These are phyloP conservation scores for Cheilinus undulatus DNA, from an alignment of 2,113 vertebrate species.

Conservation along the genomic window DNA sequence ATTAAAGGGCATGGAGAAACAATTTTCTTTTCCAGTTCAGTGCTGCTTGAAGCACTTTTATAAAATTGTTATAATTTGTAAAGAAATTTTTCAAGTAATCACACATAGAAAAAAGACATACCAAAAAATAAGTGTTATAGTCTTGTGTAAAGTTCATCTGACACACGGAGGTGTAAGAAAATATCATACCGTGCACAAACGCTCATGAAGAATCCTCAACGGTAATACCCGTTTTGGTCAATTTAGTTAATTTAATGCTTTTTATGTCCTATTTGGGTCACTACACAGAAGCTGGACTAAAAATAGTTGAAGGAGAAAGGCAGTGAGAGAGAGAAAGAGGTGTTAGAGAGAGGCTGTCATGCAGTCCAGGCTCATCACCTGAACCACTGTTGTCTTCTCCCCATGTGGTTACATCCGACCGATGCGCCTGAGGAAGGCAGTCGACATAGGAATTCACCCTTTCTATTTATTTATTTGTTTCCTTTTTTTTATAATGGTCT, in stretches of 20 bases:
- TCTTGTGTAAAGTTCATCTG: background rate
- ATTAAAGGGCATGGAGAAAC: too few relatives aligned
- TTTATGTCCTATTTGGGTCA: constrained; percentile 66
- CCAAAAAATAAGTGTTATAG: too few relatives aligned
- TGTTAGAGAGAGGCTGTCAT: constrained; percentile 19
- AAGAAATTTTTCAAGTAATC: too few relatives aligned
- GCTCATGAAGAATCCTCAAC: constrained; percentile 22
- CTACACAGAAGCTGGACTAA: constrained; percentile 43
- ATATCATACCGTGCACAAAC: background rate
- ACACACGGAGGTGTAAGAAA: background rate
- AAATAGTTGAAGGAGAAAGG: constrained; percentile 48
- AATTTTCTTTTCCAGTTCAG: too few relatives aligned
- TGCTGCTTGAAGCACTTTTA: too few relatives aligned
- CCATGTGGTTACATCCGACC: background rate
- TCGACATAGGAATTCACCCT: constrained; percentile 12
- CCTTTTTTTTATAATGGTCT: constrained; percentile 19
- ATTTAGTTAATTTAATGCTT: constrained; percentile 40
- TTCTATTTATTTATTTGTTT: constrained; percentile 49
- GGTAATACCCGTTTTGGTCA: constrained; percentile 17
- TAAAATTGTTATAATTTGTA: too few relatives aligned
- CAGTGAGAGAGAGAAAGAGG: background rate
- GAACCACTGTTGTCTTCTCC: constrained; percentile 22
- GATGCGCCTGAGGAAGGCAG: constrained; percentile 5
- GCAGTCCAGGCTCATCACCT: constrained; percentile 30
- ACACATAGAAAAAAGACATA: too few relatives aligned